A percentile compares a stretch with the other conserved stretches of the same genome.
Conservation (phyloP, 30 jellyfish, hydroid and myxozoan species). For the Phacellophora camtschatica region DNA sequence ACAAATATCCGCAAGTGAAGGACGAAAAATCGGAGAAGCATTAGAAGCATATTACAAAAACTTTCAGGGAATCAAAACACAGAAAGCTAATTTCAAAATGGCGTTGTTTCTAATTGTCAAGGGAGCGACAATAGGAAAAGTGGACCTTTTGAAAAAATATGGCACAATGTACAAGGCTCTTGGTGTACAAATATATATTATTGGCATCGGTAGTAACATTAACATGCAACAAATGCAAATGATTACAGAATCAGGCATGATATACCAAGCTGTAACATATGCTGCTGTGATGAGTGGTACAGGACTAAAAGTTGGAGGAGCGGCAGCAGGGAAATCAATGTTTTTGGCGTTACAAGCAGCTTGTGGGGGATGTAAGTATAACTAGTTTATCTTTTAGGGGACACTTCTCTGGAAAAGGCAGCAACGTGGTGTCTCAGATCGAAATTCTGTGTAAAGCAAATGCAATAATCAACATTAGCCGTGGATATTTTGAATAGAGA, state of each 20-base stretch:
- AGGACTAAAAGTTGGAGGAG: conserved; percentile 83
- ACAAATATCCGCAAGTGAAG: conserved; percentile 47
- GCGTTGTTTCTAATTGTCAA: conserved; percentile 68
- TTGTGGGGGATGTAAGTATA: conserved; percentile 64
- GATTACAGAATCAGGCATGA: conserved; percentile 62
- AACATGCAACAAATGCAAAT: conserved; percentile 49
- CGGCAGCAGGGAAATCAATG: conserved; percentile 65
- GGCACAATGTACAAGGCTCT: conserved; percentile 68
- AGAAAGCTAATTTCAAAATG: conserved; percentile 60
- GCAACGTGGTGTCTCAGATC: no score
- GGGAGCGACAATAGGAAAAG: conserved; percentile 82
- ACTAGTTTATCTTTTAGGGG: no score
- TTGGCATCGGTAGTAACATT: conserved; percentile 75
- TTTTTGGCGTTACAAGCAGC: conserved; percentile 67
- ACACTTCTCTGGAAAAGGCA: no score
- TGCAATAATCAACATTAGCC: no score
- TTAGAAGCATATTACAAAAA: conserved; percentile 72
- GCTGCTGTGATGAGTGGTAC: conserved; percentile 87
- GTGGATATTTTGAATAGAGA: no score
- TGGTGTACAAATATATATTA: conserved; percentile 73
- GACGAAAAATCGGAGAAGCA: conserved; percentile 92
- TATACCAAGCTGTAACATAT: conserved; percentile 67
- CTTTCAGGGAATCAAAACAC: conserved; percentile 67
- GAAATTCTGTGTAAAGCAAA: no score
- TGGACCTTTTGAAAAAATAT: conserved; percentile 60